Evolutionary conservation across 2,888 invertebrate genomes (phyloP).

Genomic region (Trachelus tabidus): DNA sequence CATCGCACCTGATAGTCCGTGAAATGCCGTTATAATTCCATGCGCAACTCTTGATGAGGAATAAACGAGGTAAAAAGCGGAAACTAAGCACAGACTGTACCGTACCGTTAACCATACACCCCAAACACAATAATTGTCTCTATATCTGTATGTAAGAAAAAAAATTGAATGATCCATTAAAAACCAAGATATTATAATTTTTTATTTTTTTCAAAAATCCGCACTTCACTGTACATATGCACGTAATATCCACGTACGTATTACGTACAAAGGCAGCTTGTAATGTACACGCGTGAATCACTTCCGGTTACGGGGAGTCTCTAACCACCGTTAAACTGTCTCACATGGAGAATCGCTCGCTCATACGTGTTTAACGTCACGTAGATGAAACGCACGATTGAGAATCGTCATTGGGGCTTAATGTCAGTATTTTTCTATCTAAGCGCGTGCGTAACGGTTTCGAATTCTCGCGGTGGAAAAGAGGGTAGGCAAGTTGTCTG

Average conservation of each 20-base stretch:
- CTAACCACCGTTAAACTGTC: too few species aligned
- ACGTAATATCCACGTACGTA: neutral
- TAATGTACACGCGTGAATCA: conserved; percentile 36
- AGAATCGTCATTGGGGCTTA: too few species aligned
- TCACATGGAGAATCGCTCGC: too few species aligned
- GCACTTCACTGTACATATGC: neutral
- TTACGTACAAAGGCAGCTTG: conserved; percentile 13
- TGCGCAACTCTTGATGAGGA: neutral
- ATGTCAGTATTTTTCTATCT: conserved; percentile 29
- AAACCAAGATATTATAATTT: neutral
- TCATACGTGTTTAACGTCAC: too few species aligned
- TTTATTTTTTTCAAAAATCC: conserved; percentile 1
- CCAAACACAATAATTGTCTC: too few species aligned
- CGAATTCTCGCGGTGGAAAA: too few species aligned
- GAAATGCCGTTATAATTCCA: neutral
- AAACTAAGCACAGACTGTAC: neutral
- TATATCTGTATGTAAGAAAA: too few species aligned
- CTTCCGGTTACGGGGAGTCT: conserved; percentile 32
- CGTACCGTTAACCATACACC: too few species aligned
- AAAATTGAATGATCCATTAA: too few species aligned
- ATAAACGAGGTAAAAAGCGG: neutral
- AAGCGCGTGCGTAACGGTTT: neutral
- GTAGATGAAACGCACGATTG: too few species aligned
- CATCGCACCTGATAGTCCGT: conserved; percentile 39
- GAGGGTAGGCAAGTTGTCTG: too few species aligned